phyloP scores from a whole-genome alignment of 2,888 invertebrate genomes.

The Scrobipalpa atriplicella region DNA sequence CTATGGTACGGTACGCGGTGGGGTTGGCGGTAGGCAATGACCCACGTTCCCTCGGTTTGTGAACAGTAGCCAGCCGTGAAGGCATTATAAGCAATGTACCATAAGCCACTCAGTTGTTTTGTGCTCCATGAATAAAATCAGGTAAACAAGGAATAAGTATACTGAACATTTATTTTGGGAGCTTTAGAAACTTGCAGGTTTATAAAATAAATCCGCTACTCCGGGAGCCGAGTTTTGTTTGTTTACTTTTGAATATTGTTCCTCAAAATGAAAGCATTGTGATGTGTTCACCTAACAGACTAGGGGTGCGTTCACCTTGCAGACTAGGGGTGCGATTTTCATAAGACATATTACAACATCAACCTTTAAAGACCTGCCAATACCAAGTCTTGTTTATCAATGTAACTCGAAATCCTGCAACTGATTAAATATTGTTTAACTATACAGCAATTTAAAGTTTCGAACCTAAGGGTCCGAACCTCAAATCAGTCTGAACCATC shows the following conservation, averaged over 20 bases:
- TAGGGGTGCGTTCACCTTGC: too few species aligned
- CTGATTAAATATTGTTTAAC: too few species aligned
- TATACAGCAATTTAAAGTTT: too few species aligned
- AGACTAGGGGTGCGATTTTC: too few species aligned
- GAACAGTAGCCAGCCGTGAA: slow-evolving; percentile 2
- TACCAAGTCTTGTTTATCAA: too few species aligned
- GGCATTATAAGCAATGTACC: slow-evolving; percentile 1
- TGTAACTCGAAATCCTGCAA: too few species aligned
- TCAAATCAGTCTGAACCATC: too few species aligned
- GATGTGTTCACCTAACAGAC: too few species aligned
- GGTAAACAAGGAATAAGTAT: neutral
- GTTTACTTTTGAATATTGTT: neutral
- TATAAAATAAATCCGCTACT: neutral
- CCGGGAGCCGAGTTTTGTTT: neutral
- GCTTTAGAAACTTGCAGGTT: neutral
- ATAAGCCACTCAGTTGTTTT: neutral
- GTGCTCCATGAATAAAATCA: neutral
- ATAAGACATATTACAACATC: too few species aligned
- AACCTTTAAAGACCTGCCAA: too few species aligned
- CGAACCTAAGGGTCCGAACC: neutral
- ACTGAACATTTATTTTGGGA: neutral
- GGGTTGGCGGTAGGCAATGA: slow-evolving; percentile 13
- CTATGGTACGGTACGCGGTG: neutral
- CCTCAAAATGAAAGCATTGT: too few species aligned
- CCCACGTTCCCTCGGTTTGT: slow-evolving; percentile 5